phyloP scores from a whole-genome alignment of 1,140 invertebrate genomes.

The Eciton burchellii region DNA sequence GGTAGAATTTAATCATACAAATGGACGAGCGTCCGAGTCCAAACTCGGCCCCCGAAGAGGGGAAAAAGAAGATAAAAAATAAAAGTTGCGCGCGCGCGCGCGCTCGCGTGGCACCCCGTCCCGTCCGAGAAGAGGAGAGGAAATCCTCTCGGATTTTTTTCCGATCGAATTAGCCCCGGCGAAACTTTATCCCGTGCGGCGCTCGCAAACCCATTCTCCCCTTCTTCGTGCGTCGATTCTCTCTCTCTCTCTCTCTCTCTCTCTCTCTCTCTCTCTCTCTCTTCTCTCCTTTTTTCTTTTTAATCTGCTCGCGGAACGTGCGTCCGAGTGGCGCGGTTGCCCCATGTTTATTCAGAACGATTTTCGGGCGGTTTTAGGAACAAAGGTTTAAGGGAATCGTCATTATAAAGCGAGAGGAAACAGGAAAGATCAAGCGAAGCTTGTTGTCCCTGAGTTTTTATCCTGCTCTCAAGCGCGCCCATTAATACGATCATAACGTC shows the following conservation, averaged over 20 bases:
- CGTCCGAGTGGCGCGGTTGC: background rate
- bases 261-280: too few relatives aligned
- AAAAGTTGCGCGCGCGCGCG: slow-evolving; percentile 69
- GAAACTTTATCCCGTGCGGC: slow-evolving; percentile 68
- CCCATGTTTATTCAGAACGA: slow-evolving; percentile 60
- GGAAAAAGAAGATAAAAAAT: slow-evolving; percentile 73
- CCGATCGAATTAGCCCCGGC: slow-evolving; percentile 71
- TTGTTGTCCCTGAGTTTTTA: background rate
- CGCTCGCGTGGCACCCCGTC: slow-evolving; percentile 48
- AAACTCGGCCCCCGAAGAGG: slow-evolving; percentile 45
- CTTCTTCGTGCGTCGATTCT: slow-evolving; percentile 47
- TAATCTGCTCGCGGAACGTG: slow-evolving; percentile 40
- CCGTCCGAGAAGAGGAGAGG: background rate
- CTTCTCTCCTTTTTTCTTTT: too few relatives aligned
- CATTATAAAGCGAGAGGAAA: background rate
- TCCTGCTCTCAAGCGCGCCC: background rate
- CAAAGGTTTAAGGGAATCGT: slow-evolving; percentile 18
- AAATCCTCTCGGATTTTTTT: slow-evolving; percentile 68
- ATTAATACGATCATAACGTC: slow-evolving; percentile 5
- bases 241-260: too few relatives aligned
- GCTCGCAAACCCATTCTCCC: slow-evolving; percentile 36
- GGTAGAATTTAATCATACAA: slow-evolving; percentile 79
- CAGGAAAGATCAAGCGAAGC: background rate
- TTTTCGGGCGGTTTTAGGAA: slow-evolving; percentile 36
- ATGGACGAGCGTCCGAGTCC: slow-evolving; percentile 72